Evolutionary conservation across 1,140 invertebrate genomes (phyloP).

Genomic region (Phymastichus coffea): DNA sequence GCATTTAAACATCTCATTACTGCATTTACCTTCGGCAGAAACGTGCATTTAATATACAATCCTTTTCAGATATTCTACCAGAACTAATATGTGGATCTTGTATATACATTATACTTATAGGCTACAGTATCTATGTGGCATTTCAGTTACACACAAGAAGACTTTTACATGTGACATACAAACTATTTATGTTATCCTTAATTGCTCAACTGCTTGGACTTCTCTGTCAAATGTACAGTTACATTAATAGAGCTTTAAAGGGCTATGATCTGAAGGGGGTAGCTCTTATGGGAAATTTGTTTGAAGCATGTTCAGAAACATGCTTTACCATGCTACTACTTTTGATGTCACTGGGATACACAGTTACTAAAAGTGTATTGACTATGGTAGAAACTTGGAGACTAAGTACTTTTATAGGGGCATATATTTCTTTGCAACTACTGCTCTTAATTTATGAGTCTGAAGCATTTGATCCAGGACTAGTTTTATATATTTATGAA

Average conservation of each 20-base stretch:
- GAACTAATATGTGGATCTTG: conserved; percentile 66
- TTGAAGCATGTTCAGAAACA: conserved; percentile 71
- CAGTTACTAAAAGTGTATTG: conserved; percentile 80
- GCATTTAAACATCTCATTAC: neutral
- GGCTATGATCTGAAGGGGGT: conserved; percentile 34
- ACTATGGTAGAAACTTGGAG: conserved; percentile 74
- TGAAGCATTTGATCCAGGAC: conserved; percentile 83
- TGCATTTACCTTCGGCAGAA: conserved; percentile 12
- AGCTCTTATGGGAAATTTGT: conserved; percentile 60
- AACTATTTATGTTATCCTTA: conserved; percentile 76
- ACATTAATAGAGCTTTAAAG: conserved; percentile 30
- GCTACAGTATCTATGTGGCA: conserved; percentile 61
- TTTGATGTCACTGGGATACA: conserved; percentile 85
- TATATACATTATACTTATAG: conserved; percentile 54
- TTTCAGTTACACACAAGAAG: conserved; percentile 73
- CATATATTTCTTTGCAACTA: conserved; percentile 62
- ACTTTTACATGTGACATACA: conserved; percentile 84
- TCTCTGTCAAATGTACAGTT: conserved; percentile 29
- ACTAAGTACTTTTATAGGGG: conserved; percentile 76
- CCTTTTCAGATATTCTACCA: conserved; percentile 71
- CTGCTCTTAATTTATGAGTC: conserved; percentile 78
- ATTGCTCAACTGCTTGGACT: conserved; percentile 67
- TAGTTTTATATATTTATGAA: conserved; percentile 88
- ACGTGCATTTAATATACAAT: neutral
- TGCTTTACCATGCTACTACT: conserved; percentile 77